Evolutionary conservation across 1,140 invertebrate species (phyloP), one percentile per base, ranked within the genome.

Genomic region (Tetragonula clypearis): DNA sequence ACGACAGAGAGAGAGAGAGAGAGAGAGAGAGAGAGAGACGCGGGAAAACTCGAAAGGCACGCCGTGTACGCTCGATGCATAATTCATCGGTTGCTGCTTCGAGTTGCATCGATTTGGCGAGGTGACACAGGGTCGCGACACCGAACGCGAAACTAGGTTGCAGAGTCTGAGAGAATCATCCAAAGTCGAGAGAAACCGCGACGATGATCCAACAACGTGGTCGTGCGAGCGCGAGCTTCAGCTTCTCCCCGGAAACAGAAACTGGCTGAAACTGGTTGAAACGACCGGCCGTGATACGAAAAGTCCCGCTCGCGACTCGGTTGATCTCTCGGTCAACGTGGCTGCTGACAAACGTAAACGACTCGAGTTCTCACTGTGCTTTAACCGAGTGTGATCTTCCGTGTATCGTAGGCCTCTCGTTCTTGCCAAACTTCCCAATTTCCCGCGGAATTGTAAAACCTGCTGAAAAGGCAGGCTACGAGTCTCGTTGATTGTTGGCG

Each of bases 131-230:
- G 19, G 26, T 41, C 41, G 17, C 26, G 23, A 11, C 30, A 30
- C 23, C 23, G 23, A 62, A 21, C 0, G 41, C 41, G 26, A 73
- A 82, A 82, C 56, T 82, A 49, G 71, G 80, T 53, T 65, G 60
- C 80, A 65, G 66, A 66, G 72, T 56, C 72, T 35, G 9, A 14
- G 49, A 73, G 53, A 41, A 6, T 41, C 41, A 41, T 41, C 23
- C 35, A 35, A 35, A 35, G 30, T 55, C 41, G 49, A 23, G 23
- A 60, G 26, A 53, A 23, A 41, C 6, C 30, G 56, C 56, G 19
- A 30, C 41, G 68, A 74, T 60, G 17, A 62, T 72, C 11, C 69
- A 12, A 15, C 17, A 12, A 15, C 17, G 66, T 73, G 66, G n/a
- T 35, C 26, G 21, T 17, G 49, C 53, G 58, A 41, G 49, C 30